These are phyloP conservation scores for Apis cerana DNA, from an alignment of 1,140 invertebrate genomes.

Conservation along the genomic window DNA sequence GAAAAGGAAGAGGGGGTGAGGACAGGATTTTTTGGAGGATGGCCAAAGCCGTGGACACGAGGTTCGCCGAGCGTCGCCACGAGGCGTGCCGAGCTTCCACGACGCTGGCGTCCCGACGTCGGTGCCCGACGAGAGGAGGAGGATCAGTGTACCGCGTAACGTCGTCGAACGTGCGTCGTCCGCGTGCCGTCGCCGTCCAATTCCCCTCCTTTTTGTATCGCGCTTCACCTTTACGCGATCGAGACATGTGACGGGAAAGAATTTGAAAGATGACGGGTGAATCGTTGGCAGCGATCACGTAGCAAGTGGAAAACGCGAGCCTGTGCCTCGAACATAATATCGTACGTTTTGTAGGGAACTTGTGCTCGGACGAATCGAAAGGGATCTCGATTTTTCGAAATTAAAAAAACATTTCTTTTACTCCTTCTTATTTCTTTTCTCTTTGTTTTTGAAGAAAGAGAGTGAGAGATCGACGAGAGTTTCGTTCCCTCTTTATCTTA, in stretches of 20 bases:
- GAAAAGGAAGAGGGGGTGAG: not conserved
- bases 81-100: constrained; percentile 48
- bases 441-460: no score
- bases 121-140: constrained; percentile 22
- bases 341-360: no score
- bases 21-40: constrained; percentile 37
- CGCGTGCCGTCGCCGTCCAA: constrained; percentile 9
- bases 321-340: not conserved
- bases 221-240: constrained; percentile 9
- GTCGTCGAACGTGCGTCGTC: constrained; percentile 48
- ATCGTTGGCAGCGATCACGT: constrained; percentile 11
- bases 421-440: no score
- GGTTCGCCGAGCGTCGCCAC: constrained; percentile 36
- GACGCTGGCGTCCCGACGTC: constrained; percentile 57
- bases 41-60: constrained; percentile 40
- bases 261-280: constrained; percentile 36
- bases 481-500: no score
- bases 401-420: no score
- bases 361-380: no score
- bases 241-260: constrained; percentile 33
- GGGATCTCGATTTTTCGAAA: no score
- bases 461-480: no score
- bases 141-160: constrained; percentile 63
- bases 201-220: not conserved
- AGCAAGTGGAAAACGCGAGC: constrained; percentile 47